Conservation (phyloP, 2,113 vertebrate genomes). For the Eidolon helvum region DNA sequence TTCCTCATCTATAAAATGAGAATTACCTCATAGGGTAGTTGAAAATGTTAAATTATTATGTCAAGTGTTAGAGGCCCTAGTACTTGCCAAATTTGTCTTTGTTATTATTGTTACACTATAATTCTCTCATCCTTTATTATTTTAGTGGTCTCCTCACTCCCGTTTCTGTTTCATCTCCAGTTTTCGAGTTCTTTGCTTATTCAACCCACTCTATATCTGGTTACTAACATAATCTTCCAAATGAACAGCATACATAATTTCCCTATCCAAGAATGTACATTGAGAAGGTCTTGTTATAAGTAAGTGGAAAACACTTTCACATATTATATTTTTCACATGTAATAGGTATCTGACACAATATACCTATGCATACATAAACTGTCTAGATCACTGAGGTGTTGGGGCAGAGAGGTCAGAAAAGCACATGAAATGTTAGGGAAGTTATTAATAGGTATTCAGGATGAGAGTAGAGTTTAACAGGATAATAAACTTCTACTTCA, state of each 20-base stretch:
- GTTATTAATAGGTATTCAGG: background rate
- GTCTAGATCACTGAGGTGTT: background rate
- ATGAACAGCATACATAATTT: background rate
- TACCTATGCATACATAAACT: background rate
- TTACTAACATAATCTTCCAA: background rate
- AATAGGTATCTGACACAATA: background rate
- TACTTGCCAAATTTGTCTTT: background rate
- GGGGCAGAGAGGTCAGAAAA: background rate
- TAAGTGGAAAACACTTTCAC: background rate
- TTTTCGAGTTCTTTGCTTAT: background rate
- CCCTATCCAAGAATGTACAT: background rate
- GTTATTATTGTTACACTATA: background rate
- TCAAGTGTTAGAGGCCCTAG: background rate
- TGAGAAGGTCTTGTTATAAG: background rate
- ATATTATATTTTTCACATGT: background rate
- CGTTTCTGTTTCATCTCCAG: background rate
- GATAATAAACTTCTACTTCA: background rate
- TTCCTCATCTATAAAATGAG: background rate
- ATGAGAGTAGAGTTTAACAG: background rate
- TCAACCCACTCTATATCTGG: background rate
- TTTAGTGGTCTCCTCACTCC: background rate
- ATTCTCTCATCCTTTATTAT: background rate
- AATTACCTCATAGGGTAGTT: background rate
- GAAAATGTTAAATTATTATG: background rate
- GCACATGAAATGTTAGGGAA: background rate